These are phyloP conservation scores for Drosophila nebulosa DNA, from an alignment of 1,140 invertebrate genomes.

Conservation along the genomic window DNA sequence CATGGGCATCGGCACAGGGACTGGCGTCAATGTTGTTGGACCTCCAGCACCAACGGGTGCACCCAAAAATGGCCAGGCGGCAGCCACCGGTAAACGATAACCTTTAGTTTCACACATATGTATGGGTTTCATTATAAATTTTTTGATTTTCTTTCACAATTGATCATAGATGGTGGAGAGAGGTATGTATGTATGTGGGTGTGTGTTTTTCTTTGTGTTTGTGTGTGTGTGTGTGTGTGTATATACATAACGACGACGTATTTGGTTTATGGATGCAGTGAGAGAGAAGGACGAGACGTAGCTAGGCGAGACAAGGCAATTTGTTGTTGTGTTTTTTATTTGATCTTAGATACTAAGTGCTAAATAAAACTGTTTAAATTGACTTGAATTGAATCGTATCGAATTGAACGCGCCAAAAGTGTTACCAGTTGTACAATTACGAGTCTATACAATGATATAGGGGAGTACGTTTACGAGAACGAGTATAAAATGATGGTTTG, in stretches of 20 bases:
- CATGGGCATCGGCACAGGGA: conserved; percentile 58
- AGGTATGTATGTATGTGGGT: background rate
- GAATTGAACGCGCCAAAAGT: conserved; percentile 41
- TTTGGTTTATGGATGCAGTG: conserved; percentile 46
- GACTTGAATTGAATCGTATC: background rate
- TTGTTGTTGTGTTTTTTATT: conserved; percentile 25
- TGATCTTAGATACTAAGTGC: conserved; percentile 63
- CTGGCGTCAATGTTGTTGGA: conserved; percentile 83
- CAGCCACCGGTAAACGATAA: conserved; percentile 83
- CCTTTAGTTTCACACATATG: conserved; percentile 76
- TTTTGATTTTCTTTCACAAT: conserved; percentile 3
- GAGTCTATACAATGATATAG: conserved; percentile 44
- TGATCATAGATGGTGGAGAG: background rate
- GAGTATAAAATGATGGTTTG: too few species aligned
- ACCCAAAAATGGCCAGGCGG: conserved; percentile 81
- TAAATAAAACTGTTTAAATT: conserved; percentile 56
- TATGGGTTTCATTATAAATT: background rate
- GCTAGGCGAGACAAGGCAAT: background rate
- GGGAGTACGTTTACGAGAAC: too few species aligned
- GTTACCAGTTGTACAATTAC: conserved; percentile 31
- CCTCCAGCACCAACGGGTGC: conserved; percentile 78
- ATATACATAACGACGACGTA: conserved; percentile 66
- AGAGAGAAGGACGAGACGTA: background rate
- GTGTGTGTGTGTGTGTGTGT: conserved; percentile 22
- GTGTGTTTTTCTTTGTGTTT: conserved; percentile 23